A percentile compares a stretch with the other conserved stretches of the same genome.
phyloP scores from a whole-genome alignment of 2,888 invertebrate species.

The Galerucella nymphaeae region DNA sequence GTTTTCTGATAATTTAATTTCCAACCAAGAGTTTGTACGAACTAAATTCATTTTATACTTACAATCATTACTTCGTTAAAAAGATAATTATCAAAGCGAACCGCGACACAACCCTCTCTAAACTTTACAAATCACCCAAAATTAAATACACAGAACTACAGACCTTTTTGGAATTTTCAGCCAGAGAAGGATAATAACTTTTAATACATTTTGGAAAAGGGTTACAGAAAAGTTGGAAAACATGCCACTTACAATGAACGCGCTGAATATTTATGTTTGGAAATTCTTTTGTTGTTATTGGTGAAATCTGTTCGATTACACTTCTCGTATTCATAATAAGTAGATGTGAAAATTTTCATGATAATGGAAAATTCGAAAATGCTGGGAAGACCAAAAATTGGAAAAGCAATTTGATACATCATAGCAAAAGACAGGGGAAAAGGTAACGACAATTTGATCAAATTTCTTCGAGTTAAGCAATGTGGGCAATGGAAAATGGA shows the following conservation, averaged over 20 bases:
- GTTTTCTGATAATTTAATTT: conserved; percentile 23
- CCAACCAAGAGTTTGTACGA: not conserved
- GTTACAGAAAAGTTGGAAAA: conserved; percentile 31
- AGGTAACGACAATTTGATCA: too few relatives aligned
- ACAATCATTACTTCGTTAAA: conserved; percentile 39
- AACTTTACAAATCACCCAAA: conserved; percentile 40
- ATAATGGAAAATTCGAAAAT: too few relatives aligned
- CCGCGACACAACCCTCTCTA: conserved; percentile 32
- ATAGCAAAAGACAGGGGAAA: too few relatives aligned
- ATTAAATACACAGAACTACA: conserved; percentile 37
- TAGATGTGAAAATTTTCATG: too few relatives aligned
- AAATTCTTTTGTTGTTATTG: too few relatives aligned
- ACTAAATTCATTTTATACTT: conserved; percentile 27
- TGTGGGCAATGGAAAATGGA: too few relatives aligned
- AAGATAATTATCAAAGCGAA: conserved; percentile 41
- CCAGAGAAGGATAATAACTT: conserved; percentile 36
- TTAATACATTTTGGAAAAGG: conserved; percentile 40
- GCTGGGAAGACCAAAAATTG: too few relatives aligned
- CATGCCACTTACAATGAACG: conserved; percentile 34
- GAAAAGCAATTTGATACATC: too few relatives aligned
- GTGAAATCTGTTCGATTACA: too few relatives aligned
- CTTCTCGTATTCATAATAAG: too few relatives aligned
- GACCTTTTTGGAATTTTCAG: conserved; percentile 26
- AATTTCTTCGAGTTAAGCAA: too few relatives aligned
- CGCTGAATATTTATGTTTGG: not conserved